Conservation (phyloP, 2,888 invertebrate genomes). For the Busseola fusca region DNA sequence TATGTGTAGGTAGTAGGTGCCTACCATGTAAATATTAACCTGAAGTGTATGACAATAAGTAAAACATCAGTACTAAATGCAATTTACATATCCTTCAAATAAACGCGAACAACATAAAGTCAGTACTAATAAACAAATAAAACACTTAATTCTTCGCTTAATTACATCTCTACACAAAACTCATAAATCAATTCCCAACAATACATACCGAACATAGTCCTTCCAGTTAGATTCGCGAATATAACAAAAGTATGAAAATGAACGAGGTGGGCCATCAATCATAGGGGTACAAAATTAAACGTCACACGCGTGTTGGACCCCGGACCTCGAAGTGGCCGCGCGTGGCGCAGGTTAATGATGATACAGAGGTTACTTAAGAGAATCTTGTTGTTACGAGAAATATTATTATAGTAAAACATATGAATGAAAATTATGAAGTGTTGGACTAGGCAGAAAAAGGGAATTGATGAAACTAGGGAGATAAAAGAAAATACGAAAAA, state of each 20-base stretch:
- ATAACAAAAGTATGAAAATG: slow-evolving; percentile 83
- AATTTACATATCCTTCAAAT: background rate
- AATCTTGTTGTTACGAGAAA: slow-evolving; percentile 37
- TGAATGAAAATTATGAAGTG: background rate
- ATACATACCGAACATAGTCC: slow-evolving; percentile 47
- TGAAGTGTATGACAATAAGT: background rate
- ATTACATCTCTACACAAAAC: slow-evolving; percentile 44
- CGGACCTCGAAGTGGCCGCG: slow-evolving; percentile 71
- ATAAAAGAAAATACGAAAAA: background rate
- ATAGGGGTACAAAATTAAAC: slow-evolving; percentile 87
- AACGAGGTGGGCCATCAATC: slow-evolving; percentile 83
- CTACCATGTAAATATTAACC: background rate
- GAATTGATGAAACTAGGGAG: background rate
- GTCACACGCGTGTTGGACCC: slow-evolving; percentile 83
- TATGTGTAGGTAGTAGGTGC: background rate
- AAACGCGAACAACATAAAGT: slow-evolving; percentile 4
- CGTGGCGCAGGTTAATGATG: slow-evolving; percentile 67
- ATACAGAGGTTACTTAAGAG: slow-evolving; percentile 60
- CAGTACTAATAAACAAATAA: slow-evolving; percentile 20
- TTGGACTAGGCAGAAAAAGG: background rate
- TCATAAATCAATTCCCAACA: slow-evolving; percentile 62
- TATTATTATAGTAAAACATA: slow-evolving; percentile 17
- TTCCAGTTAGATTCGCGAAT: slow-evolving; percentile 66
- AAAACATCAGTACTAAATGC: background rate
- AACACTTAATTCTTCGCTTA: slow-evolving; percentile 28